These are phyloP conservation scores for Mantis religiosa DNA, from an alignment of 2,888 invertebrate genomes.

Conservation along the genomic window DNA sequence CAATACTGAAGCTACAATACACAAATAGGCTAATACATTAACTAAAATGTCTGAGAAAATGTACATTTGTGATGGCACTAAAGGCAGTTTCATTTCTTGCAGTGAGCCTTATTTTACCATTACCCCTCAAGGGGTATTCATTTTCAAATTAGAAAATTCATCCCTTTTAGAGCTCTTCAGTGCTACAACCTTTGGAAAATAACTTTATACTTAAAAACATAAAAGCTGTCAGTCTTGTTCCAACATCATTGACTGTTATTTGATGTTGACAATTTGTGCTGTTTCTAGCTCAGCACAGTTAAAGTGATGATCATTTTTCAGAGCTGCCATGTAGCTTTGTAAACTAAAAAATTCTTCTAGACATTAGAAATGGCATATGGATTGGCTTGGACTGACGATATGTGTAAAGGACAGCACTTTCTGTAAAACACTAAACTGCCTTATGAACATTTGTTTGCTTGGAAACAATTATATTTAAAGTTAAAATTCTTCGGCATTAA, in stretches of 20 bases:
- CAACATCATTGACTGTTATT: too few relatives aligned
- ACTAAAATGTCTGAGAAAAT: conserved; percentile 8
- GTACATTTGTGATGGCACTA: conserved; percentile 8
- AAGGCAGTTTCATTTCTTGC: conserved; percentile 2
- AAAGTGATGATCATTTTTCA: not conserved
- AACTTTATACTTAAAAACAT: not conserved
- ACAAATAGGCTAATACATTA: not conserved
- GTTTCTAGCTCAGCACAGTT: not conserved
- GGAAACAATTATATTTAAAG: not conserved
- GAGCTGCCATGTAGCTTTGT: not conserved
- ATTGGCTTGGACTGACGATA: not conserved
- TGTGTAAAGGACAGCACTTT: not conserved
- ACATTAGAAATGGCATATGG: not conserved
- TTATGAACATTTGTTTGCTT: not conserved
- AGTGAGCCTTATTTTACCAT: not conserved
- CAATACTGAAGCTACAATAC: not conserved
- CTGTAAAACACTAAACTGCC: not conserved
- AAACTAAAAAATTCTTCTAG: not conserved
- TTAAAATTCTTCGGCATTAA: not conserved
- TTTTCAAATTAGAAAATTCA: not conserved
- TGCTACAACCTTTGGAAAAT: not conserved
- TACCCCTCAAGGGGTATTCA: not conserved
- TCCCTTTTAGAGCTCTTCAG: not conserved
- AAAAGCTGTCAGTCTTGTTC: not conserved
- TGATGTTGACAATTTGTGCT: not conserved